Conservation (phyloP, 2,113 vertebrate species). For the Phrynosoma blainvillii region DNA sequence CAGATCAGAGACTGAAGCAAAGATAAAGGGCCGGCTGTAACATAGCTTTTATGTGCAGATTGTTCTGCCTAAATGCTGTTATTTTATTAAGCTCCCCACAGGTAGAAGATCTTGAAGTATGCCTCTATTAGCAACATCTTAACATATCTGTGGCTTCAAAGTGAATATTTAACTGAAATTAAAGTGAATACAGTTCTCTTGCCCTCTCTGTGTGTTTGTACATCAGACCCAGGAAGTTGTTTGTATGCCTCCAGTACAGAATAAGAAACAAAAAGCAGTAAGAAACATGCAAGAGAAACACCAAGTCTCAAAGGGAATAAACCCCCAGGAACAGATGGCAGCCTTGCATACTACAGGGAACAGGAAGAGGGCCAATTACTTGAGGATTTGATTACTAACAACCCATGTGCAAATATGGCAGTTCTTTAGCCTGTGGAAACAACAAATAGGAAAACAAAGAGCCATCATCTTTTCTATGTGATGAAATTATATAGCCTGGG, state of each 20-base stretch:
- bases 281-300: not conserved
- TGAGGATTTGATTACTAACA: slow-evolving; percentile 25
- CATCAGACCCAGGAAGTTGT: not conserved
- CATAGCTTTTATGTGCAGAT: not conserved
- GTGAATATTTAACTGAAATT: not conserved
- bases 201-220: too few relatives aligned
- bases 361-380: not conserved
- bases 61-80: not conserved
- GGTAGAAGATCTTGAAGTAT: not conserved
- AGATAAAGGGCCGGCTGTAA: not conserved
- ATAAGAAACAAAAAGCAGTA: not conserved
- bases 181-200: not conserved
- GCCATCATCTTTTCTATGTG: too few relatives aligned
- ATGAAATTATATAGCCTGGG: not conserved
- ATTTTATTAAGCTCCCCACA: not conserved
- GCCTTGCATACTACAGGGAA: not conserved
- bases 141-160: not conserved
- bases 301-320: not conserved
- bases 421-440: not conserved
- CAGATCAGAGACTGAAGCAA: slow-evolving; percentile 5
- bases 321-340: slow-evolving; percentile 11
- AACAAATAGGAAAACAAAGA: not conserved
- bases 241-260: not conserved
- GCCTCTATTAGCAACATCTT: not conserved
- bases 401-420: not conserved